phyloP scores from a whole-genome alignment of 1,140 invertebrate species.

The Oedothorax gibbosus region DNA sequence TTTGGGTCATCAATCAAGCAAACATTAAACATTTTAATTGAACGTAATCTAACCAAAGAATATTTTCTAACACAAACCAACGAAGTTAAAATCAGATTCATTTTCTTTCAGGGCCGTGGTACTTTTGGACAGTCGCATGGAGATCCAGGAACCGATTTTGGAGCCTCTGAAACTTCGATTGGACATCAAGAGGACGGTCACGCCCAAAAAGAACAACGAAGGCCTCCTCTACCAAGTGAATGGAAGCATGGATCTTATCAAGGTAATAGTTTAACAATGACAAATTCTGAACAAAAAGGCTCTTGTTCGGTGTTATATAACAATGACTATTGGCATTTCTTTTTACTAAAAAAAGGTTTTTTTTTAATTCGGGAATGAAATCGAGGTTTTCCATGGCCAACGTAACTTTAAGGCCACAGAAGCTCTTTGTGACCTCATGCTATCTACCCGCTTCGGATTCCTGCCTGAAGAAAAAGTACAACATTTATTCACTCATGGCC shows the following conservation, averaged over 20 bases:
- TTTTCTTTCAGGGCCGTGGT: constrained; percentile 74
- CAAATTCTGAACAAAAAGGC: background rate
- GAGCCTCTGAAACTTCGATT: constrained; percentile 80
- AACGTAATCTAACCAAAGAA: too few relatives aligned
- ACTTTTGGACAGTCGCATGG: constrained; percentile 77
- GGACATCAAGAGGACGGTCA: constrained; percentile 78
- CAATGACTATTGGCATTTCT: background rate
- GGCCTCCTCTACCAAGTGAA: constrained; percentile 75
- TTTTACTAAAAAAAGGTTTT: background rate
- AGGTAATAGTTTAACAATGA: constrained; percentile 62
- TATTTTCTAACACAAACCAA: too few relatives aligned
- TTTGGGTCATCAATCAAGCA: too few relatives aligned
- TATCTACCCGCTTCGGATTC: too few relatives aligned
- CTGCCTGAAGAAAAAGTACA: too few relatives aligned
- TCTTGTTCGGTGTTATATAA: background rate
- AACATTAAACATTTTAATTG: too few relatives aligned
- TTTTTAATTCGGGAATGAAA: background rate
- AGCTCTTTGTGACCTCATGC: too few relatives aligned
- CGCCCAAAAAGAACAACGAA: constrained; percentile 67
- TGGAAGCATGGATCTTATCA: constrained; percentile 76
- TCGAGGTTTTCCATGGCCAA: too few relatives aligned
- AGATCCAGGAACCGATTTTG: constrained; percentile 81
- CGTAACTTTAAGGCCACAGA: too few relatives aligned
- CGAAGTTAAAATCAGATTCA: too few relatives aligned
- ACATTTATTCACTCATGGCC: too few relatives aligned